Conservation (phyloP, 2,797 vertebrate species). For the Spinus olivaceus region DNA sequence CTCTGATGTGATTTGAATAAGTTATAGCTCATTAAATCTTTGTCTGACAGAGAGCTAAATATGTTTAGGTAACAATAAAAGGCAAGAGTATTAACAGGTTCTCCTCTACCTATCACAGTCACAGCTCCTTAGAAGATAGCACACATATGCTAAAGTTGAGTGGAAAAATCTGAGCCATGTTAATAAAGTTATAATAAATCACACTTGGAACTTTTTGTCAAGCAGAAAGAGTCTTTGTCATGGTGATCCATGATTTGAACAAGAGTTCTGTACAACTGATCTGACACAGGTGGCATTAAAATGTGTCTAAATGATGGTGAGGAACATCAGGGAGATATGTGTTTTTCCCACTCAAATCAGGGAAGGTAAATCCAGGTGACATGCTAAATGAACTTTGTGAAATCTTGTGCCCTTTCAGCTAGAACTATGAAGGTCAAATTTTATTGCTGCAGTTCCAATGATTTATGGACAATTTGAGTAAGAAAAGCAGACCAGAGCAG, state of each 20-base stretch:
- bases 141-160: not conserved
- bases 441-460: not conserved
- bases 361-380: not conserved
- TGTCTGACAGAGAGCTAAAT: not conserved
- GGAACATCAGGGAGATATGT: not conserved
- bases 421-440: not conserved
- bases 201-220: not conserved
- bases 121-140: not conserved
- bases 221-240: not conserved
- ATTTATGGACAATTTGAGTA: not conserved
- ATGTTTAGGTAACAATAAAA: not conserved
- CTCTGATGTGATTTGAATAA: not conserved
- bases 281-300: not conserved
- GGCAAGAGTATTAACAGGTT: not conserved
- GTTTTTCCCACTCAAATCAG: not conserved
- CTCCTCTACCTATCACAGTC: not conserved
- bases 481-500: not conserved
- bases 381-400: not conserved
- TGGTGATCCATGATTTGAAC: not conserved
- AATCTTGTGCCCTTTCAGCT: not conserved
- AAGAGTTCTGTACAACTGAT: not conserved
- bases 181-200: not conserved
- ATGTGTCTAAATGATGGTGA: not conserved
- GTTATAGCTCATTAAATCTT: not conserved
- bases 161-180: not conserved